phyloP scores from a whole-genome alignment of 2,888 invertebrate genomes.

The Orthosia incerta region DNA sequence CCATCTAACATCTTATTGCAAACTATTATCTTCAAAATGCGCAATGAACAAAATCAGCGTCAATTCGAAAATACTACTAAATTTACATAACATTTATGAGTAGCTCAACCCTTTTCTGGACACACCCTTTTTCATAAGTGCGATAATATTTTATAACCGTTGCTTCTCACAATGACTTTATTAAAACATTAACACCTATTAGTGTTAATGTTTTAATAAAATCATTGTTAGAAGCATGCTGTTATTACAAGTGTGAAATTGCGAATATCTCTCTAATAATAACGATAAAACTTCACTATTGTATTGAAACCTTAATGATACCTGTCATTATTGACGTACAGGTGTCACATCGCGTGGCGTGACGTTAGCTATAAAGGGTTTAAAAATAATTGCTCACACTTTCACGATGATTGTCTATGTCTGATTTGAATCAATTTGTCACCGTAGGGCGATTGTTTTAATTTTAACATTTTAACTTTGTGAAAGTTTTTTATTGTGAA shows the following conservation, averaged over 20 bases:
- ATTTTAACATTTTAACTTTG: constrained; percentile 49
- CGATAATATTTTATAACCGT: constrained; percentile 23
- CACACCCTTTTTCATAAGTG: constrained; percentile 12
- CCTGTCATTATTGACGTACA: constrained; percentile 30
- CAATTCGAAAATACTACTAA: not conserved
- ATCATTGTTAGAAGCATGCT: too few species aligned
- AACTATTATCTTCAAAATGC: not conserved
- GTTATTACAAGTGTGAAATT: constrained; percentile 35
- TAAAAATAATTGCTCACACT: constrained; percentile 52
- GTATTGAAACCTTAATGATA: constrained; percentile 42
- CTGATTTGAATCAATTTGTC: constrained; percentile 74
- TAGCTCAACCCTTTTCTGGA: not conserved
- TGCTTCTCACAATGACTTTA: constrained; percentile 25
- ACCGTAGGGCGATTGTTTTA: constrained; percentile 63
- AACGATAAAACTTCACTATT: constrained; percentile 33
- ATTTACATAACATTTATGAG: constrained; percentile 31
- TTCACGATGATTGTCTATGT: constrained; percentile 51
- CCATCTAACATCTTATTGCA: not conserved
- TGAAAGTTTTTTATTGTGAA: constrained; percentile 58
- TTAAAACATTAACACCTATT: constrained; percentile 39
- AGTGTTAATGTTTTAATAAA: too few species aligned
- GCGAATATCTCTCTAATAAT: constrained; percentile 40
- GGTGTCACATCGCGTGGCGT: constrained; percentile 39
- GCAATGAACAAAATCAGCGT: too few species aligned
- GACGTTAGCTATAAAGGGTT: constrained; percentile 47